Evolutionary conservation across 1,140 invertebrate species (phyloP).

Genomic region (Plutomurus gul): DNA sequence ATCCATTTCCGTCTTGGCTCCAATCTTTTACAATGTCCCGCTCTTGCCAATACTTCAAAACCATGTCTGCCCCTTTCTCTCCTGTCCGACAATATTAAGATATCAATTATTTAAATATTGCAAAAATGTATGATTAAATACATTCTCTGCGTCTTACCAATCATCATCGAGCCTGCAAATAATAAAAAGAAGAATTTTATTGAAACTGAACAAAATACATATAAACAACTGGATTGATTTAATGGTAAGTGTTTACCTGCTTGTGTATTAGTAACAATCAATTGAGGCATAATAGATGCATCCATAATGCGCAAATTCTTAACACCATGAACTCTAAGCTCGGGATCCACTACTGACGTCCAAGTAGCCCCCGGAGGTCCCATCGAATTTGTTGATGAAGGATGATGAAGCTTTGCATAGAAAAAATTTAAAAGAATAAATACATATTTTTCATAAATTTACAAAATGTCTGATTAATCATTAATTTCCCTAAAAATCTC

Average conservation of each 20-base stretch:
- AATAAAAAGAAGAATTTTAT: neutral
- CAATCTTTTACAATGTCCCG: neutral
- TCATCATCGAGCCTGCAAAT: neutral
- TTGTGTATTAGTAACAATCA: conserved; percentile 74
- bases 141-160: neutral
- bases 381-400: conserved; percentile 75
- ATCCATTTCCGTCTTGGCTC: neutral
- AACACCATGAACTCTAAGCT: conserved; percentile 72
- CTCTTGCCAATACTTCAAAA: conserved; percentile 16
- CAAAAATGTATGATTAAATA: neutral
- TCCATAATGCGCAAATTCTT: conserved; percentile 73
- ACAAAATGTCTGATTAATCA: no score
- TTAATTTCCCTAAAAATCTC: no score
- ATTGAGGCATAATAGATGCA: conserved; percentile 73
- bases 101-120: neutral
- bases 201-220: neutral
- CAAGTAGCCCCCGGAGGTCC: conserved; percentile 66
- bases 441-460: no score
- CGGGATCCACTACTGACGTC: conserved; percentile 75
- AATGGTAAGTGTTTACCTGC: conserved; percentile 60
- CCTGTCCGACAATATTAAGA: no score
- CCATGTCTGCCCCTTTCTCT: conserved; percentile 36
- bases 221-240: neutral
- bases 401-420: conserved; percentile 66
- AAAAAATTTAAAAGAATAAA: no score